Evolutionary conservation across 2,113 vertebrate species (phyloP).

Genomic region (Rana temporaria): DNA sequence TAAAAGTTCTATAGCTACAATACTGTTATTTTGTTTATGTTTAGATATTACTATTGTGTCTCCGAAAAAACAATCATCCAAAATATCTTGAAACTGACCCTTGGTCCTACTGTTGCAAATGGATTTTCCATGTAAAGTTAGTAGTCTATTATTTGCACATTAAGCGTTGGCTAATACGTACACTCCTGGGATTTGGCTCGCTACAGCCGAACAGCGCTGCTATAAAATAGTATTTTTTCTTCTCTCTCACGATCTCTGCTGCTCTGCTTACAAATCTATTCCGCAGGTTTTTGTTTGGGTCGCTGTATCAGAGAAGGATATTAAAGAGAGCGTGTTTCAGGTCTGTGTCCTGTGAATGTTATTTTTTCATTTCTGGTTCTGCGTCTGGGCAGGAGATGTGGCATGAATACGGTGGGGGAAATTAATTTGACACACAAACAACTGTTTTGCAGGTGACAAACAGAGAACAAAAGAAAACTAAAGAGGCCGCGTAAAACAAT

Average conservation of each 20-base stretch:
- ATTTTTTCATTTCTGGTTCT: background rate
- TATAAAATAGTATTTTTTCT: background rate
- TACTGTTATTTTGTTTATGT: too few species aligned
- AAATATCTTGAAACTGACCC: slow-evolving; percentile 19
- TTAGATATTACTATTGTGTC: too few species aligned
- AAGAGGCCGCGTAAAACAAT: background rate
- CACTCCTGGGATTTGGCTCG: slow-evolving; percentile 7
- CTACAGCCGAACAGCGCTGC: background rate
- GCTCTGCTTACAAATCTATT: background rate
- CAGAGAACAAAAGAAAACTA: background rate
- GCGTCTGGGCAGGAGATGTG: background rate
- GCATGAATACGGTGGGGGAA: slow-evolving; percentile 7
- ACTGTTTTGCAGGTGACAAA: background rate
- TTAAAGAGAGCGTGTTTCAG: background rate
- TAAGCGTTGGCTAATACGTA: background rate
- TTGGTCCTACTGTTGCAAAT: background rate
- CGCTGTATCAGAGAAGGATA: background rate
- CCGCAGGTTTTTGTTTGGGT: background rate
- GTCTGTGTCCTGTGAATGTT: background rate
- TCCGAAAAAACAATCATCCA: too few species aligned
- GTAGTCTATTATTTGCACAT: background rate
- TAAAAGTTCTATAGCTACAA: too few species aligned
- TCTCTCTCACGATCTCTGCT: background rate
- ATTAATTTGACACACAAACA: background rate
- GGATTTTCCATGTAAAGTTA: slow-evolving; percentile 33